Evolutionary conservation across 35 echinoderm and acorn worm genomes (phyloP).

Genomic region (Holothuria glaberrima): DNA sequence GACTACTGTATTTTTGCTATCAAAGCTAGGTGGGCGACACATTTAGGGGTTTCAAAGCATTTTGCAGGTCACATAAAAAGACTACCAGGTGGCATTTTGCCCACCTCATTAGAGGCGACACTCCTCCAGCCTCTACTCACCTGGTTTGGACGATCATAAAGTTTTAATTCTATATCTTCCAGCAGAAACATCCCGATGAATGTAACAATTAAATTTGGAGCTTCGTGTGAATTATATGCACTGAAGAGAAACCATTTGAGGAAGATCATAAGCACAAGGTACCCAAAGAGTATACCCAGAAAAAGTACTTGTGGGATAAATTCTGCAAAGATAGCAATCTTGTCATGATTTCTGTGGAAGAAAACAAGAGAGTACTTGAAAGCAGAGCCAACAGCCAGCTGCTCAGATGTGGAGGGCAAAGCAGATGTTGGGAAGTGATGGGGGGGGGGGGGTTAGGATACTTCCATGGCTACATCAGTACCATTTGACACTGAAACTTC

Average conservation of each 20-base stretch:
- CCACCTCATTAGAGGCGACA: background rate
- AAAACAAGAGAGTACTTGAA: background rate
- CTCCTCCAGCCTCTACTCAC: constrained; percentile 36
- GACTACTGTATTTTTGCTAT: too few species aligned
- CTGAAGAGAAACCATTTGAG: constrained; percentile 87
- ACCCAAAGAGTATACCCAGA: constrained; percentile 86
- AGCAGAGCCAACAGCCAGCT: background rate
- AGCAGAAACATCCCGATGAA: constrained; percentile 92
- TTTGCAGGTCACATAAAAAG: too few species aligned
- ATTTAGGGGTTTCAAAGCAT: too few species aligned
- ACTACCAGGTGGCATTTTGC: background rate
- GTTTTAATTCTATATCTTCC: constrained; percentile 33
- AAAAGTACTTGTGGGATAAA: constrained; percentile 94
- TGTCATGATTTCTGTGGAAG: constrained; percentile 8
- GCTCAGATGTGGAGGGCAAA: too few species aligned
- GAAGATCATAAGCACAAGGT: constrained; percentile 88
- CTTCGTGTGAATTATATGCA: constrained; percentile 28
- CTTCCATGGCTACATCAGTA: too few species aligned
- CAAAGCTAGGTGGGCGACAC: too few species aligned
- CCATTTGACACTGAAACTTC: too few species aligned
- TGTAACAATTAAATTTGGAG: constrained; percentile 87
- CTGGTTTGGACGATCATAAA: constrained; percentile 70
- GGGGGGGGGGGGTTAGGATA: too few species aligned
- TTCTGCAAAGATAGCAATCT: constrained; percentile 30
- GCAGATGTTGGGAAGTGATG: too few species aligned